Percentiles rank a stretch among this genome's conserved stretches.
These are phyloP conservation scores for Ormyrus pomaceus DNA, from an alignment of 2,888 invertebrate species.

Conservation along the genomic window DNA sequence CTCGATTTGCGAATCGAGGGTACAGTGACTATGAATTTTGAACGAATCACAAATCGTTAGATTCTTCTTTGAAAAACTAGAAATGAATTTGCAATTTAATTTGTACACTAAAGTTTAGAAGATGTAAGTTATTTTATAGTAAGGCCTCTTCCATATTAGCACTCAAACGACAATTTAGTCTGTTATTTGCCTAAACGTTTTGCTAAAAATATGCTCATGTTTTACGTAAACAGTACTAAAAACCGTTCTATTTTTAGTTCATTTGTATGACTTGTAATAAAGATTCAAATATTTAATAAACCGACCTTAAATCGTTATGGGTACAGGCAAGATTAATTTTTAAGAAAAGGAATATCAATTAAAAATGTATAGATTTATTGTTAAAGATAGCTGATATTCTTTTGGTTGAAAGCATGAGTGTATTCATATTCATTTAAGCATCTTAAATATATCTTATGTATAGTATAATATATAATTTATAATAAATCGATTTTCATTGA, in stretches of 20 bases:
- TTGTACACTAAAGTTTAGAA: not conserved
- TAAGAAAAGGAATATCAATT: too few relatives aligned
- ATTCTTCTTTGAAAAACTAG: too few relatives aligned
- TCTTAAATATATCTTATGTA: constrained; percentile 55
- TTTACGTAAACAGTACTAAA: too few relatives aligned
- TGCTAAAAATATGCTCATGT: too few relatives aligned
- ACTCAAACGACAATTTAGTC: too few relatives aligned
- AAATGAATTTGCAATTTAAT: not conserved
- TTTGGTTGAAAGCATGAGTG: constrained; percentile 13
- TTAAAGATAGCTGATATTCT: not conserved
- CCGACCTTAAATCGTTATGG: too few relatives aligned
- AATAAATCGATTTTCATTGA: constrained; percentile 68
- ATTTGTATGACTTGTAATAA: too few relatives aligned
- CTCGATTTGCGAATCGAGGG: too few relatives aligned
- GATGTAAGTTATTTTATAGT: not conserved
- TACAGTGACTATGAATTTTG: constrained; percentile 23
- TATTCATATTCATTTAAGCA: constrained; percentile 5
- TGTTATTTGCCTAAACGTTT: too few relatives aligned
- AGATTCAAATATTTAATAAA: too few relatives aligned
- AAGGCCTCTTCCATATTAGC: not conserved
- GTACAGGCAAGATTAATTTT: too few relatives aligned
- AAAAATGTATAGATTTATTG: not conserved
- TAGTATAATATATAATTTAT: constrained; percentile 63
- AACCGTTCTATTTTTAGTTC: too few relatives aligned
- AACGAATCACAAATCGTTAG: constrained; percentile 21